Percentiles rank a stretch among this genome's conserved stretches.
These are phyloP conservation scores for Hypanus sabinus DNA, from an alignment of 2,113 vertebrate species.

Conservation along the genomic window DNA sequence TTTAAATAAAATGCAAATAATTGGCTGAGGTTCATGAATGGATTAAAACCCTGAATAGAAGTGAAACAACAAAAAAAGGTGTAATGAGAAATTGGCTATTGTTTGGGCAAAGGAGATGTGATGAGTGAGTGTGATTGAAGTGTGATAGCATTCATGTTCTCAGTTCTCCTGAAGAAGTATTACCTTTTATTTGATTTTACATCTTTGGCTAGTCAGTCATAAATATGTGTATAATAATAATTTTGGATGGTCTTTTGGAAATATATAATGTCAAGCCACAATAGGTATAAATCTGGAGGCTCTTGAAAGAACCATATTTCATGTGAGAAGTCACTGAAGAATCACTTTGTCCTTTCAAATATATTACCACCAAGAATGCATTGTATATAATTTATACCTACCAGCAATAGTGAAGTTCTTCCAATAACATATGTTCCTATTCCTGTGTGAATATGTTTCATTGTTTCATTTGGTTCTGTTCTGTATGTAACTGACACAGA, in stretches of 20 bases:
- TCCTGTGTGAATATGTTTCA: constrained; percentile 45
- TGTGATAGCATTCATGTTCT: not conserved
- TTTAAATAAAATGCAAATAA: not conserved
- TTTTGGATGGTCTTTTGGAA: not conserved
- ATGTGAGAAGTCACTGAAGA: constrained; percentile 4
- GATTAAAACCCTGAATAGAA: not conserved
- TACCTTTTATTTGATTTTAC: not conserved
- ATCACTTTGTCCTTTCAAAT: constrained; percentile 3
- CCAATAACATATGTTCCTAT: constrained; percentile 35
- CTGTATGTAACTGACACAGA: constrained; percentile 44
- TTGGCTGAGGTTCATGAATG: not conserved
- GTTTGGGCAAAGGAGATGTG: constrained; percentile 38
- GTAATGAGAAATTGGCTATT: not conserved
- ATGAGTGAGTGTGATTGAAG: constrained; percentile 41
- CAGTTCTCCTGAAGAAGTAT: not conserved
- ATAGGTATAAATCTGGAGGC: not conserved
- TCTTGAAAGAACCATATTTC: not conserved
- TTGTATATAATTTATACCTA: not conserved
- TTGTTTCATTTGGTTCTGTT: constrained; percentile 51
- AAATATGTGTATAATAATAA: constrained; percentile 2
- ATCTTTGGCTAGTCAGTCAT: not conserved
- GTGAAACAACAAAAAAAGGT: not conserved
- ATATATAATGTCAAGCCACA: not conserved
- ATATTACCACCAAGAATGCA: constrained; percentile 14
- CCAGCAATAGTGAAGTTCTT: not conserved